Conservation (phyloP, 2,113 vertebrate genomes). For the Entomyzon cyanotis region DNA sequence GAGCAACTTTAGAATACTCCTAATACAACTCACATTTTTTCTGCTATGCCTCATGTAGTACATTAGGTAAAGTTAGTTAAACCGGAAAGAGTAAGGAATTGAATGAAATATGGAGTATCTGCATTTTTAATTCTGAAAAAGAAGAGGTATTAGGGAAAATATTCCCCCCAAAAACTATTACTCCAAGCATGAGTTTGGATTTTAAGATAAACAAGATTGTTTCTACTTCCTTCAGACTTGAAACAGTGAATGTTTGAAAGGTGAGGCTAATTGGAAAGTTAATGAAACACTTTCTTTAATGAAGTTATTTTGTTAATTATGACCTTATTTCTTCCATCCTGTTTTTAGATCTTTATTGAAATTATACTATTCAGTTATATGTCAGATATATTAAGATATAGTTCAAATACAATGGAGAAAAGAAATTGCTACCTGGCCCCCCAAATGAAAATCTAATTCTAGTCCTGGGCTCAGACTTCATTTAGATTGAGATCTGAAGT, state of each 20-base stretch:
- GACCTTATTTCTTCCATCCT: neutral
- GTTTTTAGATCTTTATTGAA: neutral
- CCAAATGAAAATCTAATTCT: neutral
- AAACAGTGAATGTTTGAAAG: neutral
- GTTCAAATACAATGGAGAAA: neutral
- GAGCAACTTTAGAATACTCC: neutral
- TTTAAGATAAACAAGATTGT: neutral
- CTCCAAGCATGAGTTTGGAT: neutral
- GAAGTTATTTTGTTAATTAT: neutral
- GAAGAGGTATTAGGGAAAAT: neutral
- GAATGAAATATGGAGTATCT: neutral
- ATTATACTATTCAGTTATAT: neutral
- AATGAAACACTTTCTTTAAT: neutral
- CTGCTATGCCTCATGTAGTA: neutral
- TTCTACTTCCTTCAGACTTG: neutral
- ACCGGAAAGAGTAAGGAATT: neutral
- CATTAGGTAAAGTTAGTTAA: neutral
- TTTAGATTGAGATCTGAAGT: neutral
- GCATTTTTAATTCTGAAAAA: neutral
- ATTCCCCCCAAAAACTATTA: rapidly evolving
- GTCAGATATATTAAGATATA: neutral
- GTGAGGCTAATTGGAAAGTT: neutral
- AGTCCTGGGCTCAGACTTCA: neutral
- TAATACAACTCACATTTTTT: neutral
- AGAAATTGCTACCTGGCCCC: neutral